Conservation (phyloP, 2,113 vertebrate genomes). For the Epinephelus moara region DNA sequence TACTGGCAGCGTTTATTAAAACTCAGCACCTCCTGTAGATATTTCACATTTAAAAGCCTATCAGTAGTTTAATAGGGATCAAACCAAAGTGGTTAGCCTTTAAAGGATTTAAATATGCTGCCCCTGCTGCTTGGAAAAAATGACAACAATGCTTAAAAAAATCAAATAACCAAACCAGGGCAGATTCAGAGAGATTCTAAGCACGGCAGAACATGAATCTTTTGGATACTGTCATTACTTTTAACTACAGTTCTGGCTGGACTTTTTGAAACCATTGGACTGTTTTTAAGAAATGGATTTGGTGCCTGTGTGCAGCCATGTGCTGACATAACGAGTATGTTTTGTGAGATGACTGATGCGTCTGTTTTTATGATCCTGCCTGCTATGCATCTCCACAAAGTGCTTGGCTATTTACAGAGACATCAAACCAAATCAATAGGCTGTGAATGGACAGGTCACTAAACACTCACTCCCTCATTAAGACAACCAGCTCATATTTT, state of each 20-base stretch:
- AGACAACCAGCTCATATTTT: constrained; percentile 65
- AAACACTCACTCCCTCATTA: constrained; percentile 71
- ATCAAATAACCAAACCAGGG: constrained; percentile 7
- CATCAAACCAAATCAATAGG: constrained; percentile 76
- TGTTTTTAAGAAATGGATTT: constrained; percentile 60
- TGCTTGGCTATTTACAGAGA: constrained; percentile 63
- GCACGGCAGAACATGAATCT: constrained; percentile 27
- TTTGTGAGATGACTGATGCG: constrained; percentile 59
- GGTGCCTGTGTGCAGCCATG: constrained; percentile 41
- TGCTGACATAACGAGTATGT: constrained; percentile 55
- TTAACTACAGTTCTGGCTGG: constrained; percentile 36
- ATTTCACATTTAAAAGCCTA: constrained; percentile 15
- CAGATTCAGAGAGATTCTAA: constrained; percentile 11
- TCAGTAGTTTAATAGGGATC: constrained; percentile 5
- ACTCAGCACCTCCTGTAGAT: not conserved
- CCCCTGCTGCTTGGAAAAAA: constrained; percentile 4
- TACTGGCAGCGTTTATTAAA: not conserved
- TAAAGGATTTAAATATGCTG: constrained; percentile 4
- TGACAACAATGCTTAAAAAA: constrained; percentile 9
- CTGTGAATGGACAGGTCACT: constrained; percentile 75
- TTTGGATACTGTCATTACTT: constrained; percentile 37
- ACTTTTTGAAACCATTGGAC: constrained; percentile 44
- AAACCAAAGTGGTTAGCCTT: constrained; percentile 8
- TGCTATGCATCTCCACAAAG: constrained; percentile 68
- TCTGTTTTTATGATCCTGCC: constrained; percentile 53